Conservation (phyloP, 2,888 invertebrate genomes). For the Micropterix aruncella region DNA sequence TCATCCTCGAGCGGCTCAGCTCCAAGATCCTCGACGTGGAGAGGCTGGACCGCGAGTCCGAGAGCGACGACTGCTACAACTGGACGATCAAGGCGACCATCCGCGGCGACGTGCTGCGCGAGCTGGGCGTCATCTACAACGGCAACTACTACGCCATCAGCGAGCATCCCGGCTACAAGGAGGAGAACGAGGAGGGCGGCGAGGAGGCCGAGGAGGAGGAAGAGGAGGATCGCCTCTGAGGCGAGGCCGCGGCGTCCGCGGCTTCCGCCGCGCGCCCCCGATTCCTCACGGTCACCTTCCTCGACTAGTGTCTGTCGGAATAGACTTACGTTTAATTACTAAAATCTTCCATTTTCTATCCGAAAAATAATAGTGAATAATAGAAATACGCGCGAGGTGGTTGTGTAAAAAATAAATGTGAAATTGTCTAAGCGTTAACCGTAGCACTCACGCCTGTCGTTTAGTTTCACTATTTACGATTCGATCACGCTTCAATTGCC, state of each 20-base stretch:
- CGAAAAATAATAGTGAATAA: not conserved
- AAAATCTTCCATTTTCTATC: not conserved
- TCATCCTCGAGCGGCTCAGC: slow-evolving; percentile 82
- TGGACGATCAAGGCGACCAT: slow-evolving; percentile 96
- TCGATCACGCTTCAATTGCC: not conserved
- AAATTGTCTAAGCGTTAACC: not conserved
- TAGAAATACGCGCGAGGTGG: not conserved
- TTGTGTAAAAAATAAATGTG: not conserved
- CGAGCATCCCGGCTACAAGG: slow-evolving; percentile 88
- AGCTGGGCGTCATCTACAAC: slow-evolving; percentile 88
- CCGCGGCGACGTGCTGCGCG: slow-evolving; percentile 78
- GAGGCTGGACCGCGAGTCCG: slow-evolving; percentile 79
- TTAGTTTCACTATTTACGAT: not conserved
- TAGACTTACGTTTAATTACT: too few relatives aligned
- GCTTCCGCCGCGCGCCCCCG: slow-evolving; percentile 21
- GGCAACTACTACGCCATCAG: slow-evolving; percentile 92
- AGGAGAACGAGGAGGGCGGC: slow-evolving; percentile 74
- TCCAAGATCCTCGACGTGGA: slow-evolving; percentile 91
- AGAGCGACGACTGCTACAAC: slow-evolving; percentile 88
- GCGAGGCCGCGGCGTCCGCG: slow-evolving; percentile 38
- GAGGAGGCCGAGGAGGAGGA: slow-evolving; percentile 79
- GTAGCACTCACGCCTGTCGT: not conserved
- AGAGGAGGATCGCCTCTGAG: slow-evolving; percentile 55
- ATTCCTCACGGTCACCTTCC: slow-evolving; percentile 23
- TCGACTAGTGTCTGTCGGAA: slow-evolving; percentile 28